A percentile compares a stretch with the other conserved stretches of the same genome.
Evolutionary conservation across 2,113 vertebrate species (phyloP).

Genomic region (Pseudorectes ferrugineus): DNA sequence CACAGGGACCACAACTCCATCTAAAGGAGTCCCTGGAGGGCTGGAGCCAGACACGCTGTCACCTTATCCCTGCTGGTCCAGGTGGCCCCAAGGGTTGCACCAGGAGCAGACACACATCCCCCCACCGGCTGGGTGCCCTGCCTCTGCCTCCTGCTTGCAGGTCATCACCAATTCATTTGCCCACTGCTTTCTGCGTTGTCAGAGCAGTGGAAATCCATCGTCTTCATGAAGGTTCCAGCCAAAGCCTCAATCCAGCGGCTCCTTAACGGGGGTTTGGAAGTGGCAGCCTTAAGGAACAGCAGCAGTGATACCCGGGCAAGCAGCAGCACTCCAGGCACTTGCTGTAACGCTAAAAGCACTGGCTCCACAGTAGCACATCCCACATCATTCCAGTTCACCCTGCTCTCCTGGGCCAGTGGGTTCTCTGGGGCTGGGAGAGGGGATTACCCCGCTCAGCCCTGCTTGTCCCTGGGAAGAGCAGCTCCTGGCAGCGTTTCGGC

Average conservation of each 20-base stretch:
- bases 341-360: background rate
- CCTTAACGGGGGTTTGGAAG: fast-evolving
- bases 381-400: background rate
- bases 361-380: background rate
- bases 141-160: background rate
- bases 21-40: background rate
- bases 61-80: background rate
- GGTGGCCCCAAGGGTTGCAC: background rate
- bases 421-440: background rate
- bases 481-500: fast-evolving
- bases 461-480: background rate
- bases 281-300: background rate
- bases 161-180: background rate
- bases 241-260: background rate
- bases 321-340: background rate
- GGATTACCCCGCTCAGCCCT: background rate
- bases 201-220: background rate
- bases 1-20: background rate
- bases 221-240: background rate
- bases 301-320: background rate
- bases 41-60: background rate
- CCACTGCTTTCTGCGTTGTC: fast-evolving
- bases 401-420: fast-evolving
- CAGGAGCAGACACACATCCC: background rate
- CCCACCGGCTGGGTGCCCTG: fast-evolving